Conservation (phyloP, 1,140 invertebrate species). For the Euborellia annulipes region DNA sequence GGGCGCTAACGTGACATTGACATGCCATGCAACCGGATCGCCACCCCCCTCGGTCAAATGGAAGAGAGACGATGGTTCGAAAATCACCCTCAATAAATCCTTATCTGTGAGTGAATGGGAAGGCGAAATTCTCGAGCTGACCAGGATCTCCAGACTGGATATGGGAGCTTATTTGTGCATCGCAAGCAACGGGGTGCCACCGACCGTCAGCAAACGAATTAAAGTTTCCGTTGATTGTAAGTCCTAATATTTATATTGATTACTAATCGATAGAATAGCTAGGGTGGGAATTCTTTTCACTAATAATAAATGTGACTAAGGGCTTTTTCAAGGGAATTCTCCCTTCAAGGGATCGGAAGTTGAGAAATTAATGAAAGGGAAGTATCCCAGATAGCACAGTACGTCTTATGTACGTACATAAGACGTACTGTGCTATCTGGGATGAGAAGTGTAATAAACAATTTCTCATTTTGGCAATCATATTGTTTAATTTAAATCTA, state of each 20-base stretch:
- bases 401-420: too few species aligned
- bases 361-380: too few species aligned
- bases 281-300: too few species aligned
- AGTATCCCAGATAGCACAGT: too few species aligned
- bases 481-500: too few species aligned
- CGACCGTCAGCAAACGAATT: constrained; percentile 69
- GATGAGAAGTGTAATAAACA: too few species aligned
- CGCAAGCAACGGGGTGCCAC: constrained; percentile 40
- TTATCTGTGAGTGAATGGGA: constrained; percentile 67
- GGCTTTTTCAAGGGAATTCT: too few species aligned
- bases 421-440: too few species aligned
- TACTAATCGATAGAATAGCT: neutral
- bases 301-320: too few species aligned
- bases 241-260: constrained; percentile 28
- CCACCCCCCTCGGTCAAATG: constrained; percentile 76
- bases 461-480: too few species aligned
- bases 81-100: constrained; percentile 69
- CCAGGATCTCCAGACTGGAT: constrained; percentile 67
- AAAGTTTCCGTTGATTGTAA: constrained; percentile 90
- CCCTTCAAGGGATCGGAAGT: too few species aligned
- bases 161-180: constrained; percentile 86
- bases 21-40: constrained; percentile 76
- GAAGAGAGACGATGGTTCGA: constrained; percentile 73
- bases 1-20: constrained; percentile 72
- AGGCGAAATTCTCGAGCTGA: constrained; percentile 68